Evolutionary conservation across 2,113 vertebrate species (phyloP).

Genomic region (Rana temporaria): DNA sequence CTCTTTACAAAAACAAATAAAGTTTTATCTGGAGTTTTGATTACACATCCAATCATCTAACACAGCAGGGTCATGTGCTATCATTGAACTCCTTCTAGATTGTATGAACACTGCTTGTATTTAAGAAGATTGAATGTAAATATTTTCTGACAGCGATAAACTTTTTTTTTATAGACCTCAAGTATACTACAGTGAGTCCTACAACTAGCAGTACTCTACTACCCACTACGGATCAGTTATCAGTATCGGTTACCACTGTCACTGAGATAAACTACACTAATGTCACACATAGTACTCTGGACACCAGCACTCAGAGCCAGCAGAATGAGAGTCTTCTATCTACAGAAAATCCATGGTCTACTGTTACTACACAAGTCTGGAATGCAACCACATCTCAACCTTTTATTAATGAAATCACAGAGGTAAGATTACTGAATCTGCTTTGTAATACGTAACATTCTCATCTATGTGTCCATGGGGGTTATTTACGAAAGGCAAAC

Average conservation of each 20-base stretch:
- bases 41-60: too few relatives aligned
- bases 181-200: conserved; percentile 6
- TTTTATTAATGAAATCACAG: neutral
- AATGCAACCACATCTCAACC: conserved; percentile 23
- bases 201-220: neutral
- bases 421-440: conserved; percentile 7
- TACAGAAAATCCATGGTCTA: neutral
- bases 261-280: conserved; percentile 27
- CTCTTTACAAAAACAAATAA: too few relatives aligned
- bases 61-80: too few relatives aligned
- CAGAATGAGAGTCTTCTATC: neutral
- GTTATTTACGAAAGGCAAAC: too few relatives aligned
- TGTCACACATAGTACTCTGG: neutral
- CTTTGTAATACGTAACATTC: too few relatives aligned
- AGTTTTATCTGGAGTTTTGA: too few relatives aligned
- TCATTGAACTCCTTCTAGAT: too few relatives aligned
- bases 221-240: neutral
- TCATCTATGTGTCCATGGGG: too few relatives aligned
- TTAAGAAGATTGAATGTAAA: too few relatives aligned
- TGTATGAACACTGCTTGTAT: too few relatives aligned
- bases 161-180: neutral
- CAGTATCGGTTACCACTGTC: neutral
- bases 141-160: too few relatives aligned
- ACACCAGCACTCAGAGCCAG: neutral
- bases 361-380: neutral